Base-by-base conservation (phyloP, 2,888 invertebrate species). In the Plagodis dolabraria region DNA sequence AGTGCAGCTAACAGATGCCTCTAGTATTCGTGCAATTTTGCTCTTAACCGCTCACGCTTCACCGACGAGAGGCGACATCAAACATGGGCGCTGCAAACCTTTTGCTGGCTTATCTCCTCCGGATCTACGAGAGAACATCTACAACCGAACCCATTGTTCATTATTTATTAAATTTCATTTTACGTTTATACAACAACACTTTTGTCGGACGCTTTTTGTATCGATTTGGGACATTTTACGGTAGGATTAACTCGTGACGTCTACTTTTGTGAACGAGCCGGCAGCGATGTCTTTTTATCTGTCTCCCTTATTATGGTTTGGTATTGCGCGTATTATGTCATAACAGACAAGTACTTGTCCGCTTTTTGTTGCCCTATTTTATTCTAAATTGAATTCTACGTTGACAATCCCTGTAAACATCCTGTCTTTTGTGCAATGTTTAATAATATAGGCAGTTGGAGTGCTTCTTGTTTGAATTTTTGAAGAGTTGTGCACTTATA, bases 101-200 rank as follows among this genome's bases (percentile, higher is more conserved):
- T 92, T 90, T 89, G 89, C 86, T 85, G 87, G 92, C 90, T 91
- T 91, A 92, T 92, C 92, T 89, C 83, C 82, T 90, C 86, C 79
- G 77, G 67, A 86, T 87, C 92, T 87, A 78, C 78, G 78, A 83
- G 53, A 82, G 86, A 86, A 85, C 82, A 87, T 90, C 89, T 86
- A 85, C 87, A 85, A 82, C 77, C 80, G 73, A 67, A 72, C 72
- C 84, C 70, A 90, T 92, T 92, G 90, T 92, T 75, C 79, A 72
- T 81, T 88, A 89, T 92, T 92, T 92, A 92, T 92, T 92, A 92
- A 92, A 92, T 89, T 92, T 92, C 89, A 92, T 92, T 92, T 92
- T 91, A 90, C 84, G 85, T 90, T 89, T 82, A 87, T 92, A 89
- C 89, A 89, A 91, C 91, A 91, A 91, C 92, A 91, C 92, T 92